phyloP scores from a whole-genome alignment of 2,113 vertebrate genomes.

The Brachirus orientalis region DNA sequence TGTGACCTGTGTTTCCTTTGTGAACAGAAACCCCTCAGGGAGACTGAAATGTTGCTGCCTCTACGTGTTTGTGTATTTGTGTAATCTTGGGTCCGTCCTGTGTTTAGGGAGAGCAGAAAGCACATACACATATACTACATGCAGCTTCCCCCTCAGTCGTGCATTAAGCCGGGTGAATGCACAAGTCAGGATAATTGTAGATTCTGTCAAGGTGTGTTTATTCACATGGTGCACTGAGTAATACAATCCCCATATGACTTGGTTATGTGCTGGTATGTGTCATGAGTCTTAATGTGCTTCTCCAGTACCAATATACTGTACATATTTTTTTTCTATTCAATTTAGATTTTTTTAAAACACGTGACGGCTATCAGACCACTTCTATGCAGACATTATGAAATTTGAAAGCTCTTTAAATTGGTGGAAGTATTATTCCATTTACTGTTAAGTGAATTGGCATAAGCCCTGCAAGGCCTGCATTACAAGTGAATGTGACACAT shows the following conservation, averaged over 20 bases:
- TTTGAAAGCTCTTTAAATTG: too few species aligned
- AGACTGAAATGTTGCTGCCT: conserved; percentile 23
- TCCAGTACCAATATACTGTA: neutral
- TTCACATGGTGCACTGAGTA: conserved; percentile 9
- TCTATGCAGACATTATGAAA: too few species aligned
- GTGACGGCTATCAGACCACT: too few species aligned
- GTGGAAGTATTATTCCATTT: too few species aligned
- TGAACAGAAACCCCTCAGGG: conserved; percentile 44
- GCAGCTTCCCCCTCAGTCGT: conserved; percentile 12
- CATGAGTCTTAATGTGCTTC: conserved; percentile 26
- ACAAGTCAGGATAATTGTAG: conserved; percentile 34
- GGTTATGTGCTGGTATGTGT: conserved; percentile 2
- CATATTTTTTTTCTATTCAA: neutral
- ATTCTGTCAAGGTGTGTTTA: conserved; percentile 30
- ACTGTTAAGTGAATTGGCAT: neutral
- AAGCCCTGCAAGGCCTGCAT: neutral
- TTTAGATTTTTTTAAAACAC: too few species aligned
- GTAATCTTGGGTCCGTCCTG: conserved; percentile 15
- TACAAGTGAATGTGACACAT: neutral
- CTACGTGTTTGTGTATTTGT: conserved; percentile 26
- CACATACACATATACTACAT: conserved; percentile 25
- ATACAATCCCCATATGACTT: conserved; percentile 1
- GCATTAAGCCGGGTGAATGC: conserved; percentile 26
- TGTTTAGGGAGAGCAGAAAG: conserved; percentile 17
- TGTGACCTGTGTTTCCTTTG: conserved; percentile 43